Conservation (phyloP, 2,113 vertebrate genomes). For the Amphiprion ocellaris region DNA sequence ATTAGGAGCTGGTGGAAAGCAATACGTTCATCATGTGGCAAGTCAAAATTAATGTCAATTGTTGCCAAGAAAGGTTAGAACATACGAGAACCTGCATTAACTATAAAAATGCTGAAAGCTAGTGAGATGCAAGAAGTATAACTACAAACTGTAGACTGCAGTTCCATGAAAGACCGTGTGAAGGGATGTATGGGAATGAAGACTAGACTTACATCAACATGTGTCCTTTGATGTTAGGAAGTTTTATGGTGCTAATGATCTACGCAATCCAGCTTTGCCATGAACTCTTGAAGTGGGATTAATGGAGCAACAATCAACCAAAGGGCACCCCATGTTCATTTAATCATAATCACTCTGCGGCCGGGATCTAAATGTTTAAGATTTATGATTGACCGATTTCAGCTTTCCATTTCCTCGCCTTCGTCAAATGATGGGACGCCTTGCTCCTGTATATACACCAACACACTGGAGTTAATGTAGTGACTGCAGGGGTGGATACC, state of each 20-base stretch:
- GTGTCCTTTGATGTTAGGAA: constrained; percentile 42
- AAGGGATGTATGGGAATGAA: constrained; percentile 6
- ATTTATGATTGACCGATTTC: constrained; percentile 3
- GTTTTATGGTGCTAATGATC: constrained; percentile 29
- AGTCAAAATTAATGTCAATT: not conserved
- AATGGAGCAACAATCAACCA: constrained; percentile 45
- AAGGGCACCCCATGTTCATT: not conserved
- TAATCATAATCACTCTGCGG: constrained; percentile 24
- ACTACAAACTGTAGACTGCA: not conserved
- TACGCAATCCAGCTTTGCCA: constrained; percentile 22
- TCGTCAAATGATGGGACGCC: constrained; percentile 1
- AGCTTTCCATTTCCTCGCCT: constrained; percentile 19
- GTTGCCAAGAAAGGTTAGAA: not conserved
- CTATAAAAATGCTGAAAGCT: too few species aligned
- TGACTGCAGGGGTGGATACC: constrained; percentile 3
- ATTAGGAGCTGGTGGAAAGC: too few species aligned
- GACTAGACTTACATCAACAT: constrained; percentile 1
- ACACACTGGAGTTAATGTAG: constrained; percentile 29
- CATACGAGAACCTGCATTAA: too few species aligned
- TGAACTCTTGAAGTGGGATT: constrained; percentile 8
- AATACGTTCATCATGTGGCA: too few species aligned
- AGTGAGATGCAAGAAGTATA: not conserved
- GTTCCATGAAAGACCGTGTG: not conserved
- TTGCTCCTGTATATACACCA: constrained; percentile 10
- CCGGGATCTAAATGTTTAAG: constrained; percentile 35